phyloP scores from a whole-genome alignment of 2,888 invertebrate genomes.

The Chrysomela aeneicollis region DNA sequence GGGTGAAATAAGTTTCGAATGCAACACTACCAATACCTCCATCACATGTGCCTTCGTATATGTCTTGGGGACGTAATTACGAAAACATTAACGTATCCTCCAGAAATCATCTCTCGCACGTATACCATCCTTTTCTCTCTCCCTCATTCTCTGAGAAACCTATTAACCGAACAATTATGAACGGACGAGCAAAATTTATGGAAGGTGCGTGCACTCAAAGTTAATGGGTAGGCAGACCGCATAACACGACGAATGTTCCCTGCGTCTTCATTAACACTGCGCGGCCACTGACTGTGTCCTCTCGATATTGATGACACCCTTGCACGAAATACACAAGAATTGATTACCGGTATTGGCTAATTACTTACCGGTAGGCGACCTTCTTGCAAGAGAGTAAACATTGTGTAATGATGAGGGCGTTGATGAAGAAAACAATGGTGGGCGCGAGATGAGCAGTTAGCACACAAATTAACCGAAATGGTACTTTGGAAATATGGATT shows the following conservation, averaged over 20 bases:
- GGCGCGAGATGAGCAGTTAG: too few relatives aligned
- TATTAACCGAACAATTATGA: slow-evolving; percentile 41
- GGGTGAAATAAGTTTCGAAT: too few relatives aligned
- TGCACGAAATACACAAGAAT: slow-evolving; percentile 28
- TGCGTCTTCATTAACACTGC: slow-evolving; percentile 46
- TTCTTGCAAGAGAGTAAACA: not conserved
- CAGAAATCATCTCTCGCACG: slow-evolving; percentile 2
- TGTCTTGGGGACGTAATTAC: too few relatives aligned
- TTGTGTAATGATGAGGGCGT: too few relatives aligned
- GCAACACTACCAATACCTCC: too few relatives aligned
- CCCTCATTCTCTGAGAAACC: slow-evolving; percentile 24
- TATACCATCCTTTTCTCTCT: not conserved
- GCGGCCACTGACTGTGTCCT: slow-evolving; percentile 38
- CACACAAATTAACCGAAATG: too few relatives aligned
- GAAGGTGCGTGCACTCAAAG: slow-evolving; percentile 41
- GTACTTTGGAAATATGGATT: too few relatives aligned
- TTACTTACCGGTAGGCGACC: too few relatives aligned
- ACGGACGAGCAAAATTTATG: slow-evolving; percentile 42
- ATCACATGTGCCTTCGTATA: too few relatives aligned
- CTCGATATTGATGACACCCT: slow-evolving; percentile 42
- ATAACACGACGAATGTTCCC: slow-evolving; percentile 44
- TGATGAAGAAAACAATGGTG: too few relatives aligned
- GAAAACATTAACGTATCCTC: not conserved
- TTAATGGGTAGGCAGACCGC: slow-evolving; percentile 41
- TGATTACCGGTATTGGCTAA: too few relatives aligned